A percentile compares a stretch with the other conserved stretches of the same genome.
Conservation (phyloP, 2,888 invertebrate species). For the Caprella mutica region DNA sequence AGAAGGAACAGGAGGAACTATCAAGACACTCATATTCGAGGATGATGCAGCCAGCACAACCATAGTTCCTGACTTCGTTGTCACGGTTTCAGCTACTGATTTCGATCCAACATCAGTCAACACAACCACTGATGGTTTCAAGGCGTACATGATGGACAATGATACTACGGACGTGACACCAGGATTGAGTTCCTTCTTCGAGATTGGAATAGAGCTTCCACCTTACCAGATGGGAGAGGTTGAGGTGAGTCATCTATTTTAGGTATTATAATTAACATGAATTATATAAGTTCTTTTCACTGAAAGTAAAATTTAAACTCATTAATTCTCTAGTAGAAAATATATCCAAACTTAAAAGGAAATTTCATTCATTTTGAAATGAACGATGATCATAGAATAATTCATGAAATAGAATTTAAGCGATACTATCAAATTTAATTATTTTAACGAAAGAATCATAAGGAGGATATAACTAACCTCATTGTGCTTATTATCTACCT, state of each 20-base stretch:
- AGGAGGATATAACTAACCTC: too few relatives aligned
- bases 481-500: too few relatives aligned
- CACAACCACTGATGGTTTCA: conserved; percentile 8
- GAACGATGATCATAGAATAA: too few relatives aligned
- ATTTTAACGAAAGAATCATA: too few relatives aligned
- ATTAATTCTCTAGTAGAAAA: neutral
- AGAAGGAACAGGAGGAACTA: neutral
- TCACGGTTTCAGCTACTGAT: neutral
- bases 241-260: neutral
- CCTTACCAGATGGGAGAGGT: neutral
- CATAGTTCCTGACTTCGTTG: neutral
- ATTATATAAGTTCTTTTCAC: neutral
- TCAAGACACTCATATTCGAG: neutral
- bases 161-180: conserved; percentile 7
- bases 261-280: neutral
- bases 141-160: neutral
- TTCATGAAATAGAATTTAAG: too few relatives aligned
- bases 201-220: conserved; percentile 11
- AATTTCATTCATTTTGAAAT: too few relatives aligned
- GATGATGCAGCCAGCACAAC: neutral
- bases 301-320: neutral
- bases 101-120: conserved; percentile 1
- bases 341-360: too few relatives aligned
- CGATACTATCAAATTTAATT: too few relatives aligned
- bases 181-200: conserved; percentile 11